These are phyloP conservation scores for Odontocerum albicorne DNA, from an alignment of 2,888 invertebrate genomes.

Conservation along the genomic window DNA sequence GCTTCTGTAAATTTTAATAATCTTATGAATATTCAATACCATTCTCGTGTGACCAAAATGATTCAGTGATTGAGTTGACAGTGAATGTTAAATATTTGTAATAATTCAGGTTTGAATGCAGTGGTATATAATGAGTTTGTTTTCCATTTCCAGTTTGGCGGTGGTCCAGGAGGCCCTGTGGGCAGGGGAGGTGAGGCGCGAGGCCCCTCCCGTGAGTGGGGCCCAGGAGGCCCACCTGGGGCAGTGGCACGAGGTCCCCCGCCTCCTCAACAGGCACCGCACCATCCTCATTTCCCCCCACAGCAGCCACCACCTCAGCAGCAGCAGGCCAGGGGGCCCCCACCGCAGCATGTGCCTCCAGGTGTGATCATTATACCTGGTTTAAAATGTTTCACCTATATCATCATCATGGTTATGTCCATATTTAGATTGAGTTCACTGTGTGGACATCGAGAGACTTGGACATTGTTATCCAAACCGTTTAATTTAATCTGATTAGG, in stretches of 20 bases:
- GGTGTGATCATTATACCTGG: too few species aligned
- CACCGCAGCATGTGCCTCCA: constrained; percentile 49
- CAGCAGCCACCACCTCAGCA: constrained; percentile 63
- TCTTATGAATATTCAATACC: not conserved
- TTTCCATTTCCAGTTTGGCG: constrained; percentile 27
- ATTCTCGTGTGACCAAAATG: not conserved
- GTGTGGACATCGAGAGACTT: too few species aligned
- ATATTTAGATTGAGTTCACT: too few species aligned
- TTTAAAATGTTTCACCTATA: too few species aligned
- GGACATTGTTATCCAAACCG: too few species aligned
- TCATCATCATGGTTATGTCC: too few species aligned
- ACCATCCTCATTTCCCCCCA: constrained; percentile 44
- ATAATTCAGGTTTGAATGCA: not conserved
- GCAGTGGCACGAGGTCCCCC: constrained; percentile 46
- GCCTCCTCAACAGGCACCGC: constrained; percentile 46
- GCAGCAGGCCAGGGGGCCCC: constrained; percentile 68
- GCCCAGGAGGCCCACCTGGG: constrained; percentile 40
- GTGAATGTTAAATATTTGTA: not conserved
- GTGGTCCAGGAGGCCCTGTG: constrained; percentile 31
- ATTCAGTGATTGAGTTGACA: not conserved
- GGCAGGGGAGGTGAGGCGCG: constrained; percentile 16
- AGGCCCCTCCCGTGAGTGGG: constrained; percentile 17
- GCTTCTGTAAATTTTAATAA: too few species aligned
- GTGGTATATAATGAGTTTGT: not conserved
- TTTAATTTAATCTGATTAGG: too few species aligned